phyloP scores from a whole-genome alignment of 2,113 vertebrate species.

The Platysternon megacephalum region DNA sequence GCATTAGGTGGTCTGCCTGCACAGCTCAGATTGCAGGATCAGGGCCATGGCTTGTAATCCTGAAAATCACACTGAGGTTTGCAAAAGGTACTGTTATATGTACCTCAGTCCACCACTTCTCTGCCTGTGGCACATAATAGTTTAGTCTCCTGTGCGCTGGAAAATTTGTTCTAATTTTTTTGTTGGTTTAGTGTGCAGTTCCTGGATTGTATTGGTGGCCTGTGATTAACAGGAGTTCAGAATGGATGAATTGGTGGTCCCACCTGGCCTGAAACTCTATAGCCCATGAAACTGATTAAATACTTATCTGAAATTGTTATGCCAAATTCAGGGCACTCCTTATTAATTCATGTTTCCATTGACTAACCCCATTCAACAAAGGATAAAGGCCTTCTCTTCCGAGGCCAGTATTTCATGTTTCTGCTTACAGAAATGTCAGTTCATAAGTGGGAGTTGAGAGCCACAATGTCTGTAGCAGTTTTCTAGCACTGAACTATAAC shows the following conservation, averaged over 20 bases:
- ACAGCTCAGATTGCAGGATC: not conserved
- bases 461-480: not conserved
- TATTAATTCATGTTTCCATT: not conserved
- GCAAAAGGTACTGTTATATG: not conserved
- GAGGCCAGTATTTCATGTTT: not conserved
- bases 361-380: not conserved
- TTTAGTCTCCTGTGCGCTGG: not conserved
- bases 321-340: not conserved
- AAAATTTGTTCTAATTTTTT: not conserved
- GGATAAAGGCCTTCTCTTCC: not conserved
- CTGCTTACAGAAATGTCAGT: not conserved
- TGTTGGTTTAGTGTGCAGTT: not conserved
- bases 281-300: not conserved
- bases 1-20: not conserved
- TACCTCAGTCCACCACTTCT: not conserved
- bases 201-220: not conserved
- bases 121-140: not conserved
- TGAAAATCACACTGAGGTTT: not conserved
- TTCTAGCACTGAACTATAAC: not conserved
- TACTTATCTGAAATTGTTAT: fast-evolving
- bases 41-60: not conserved
- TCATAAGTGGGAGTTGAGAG: not conserved
- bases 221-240: not conserved
- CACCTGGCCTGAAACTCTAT: not conserved
- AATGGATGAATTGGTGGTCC: not conserved